Evolutionary conservation across 2,797 vertebrate genomes (phyloP).

Genomic region (Aythya fuligula): DNA sequence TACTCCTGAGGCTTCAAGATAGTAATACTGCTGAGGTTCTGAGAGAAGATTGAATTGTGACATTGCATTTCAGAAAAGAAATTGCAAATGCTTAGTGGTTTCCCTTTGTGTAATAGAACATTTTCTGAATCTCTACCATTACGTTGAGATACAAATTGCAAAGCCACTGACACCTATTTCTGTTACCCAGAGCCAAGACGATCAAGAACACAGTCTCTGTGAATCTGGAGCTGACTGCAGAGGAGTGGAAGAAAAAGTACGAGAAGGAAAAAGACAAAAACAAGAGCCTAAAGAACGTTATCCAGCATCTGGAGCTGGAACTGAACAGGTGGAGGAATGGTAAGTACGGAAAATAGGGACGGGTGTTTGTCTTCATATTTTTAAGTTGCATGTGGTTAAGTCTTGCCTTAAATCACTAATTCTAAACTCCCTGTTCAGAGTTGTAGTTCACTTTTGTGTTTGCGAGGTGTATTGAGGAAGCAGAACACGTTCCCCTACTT

Average conservation of each 20-base stretch:
- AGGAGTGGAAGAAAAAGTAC: conserved; percentile 98
- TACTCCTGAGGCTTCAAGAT: background rate
- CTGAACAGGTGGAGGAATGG: conserved; percentile 95
- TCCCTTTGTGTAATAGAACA: rapidly evolving
- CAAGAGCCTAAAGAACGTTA: conserved; percentile 92
- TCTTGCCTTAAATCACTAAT: background rate
- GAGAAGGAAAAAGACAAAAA: conserved; percentile 98
- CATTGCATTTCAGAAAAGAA: background rate
- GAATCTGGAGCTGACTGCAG: conserved; percentile 95
- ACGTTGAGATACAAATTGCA: background rate
- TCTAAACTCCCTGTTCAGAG: background rate
- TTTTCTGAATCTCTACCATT: background rate
- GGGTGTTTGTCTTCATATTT: background rate
- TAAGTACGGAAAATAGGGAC: conserved; percentile 57
- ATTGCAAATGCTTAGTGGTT: background rate
- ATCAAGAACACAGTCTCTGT: conserved; percentile 97
- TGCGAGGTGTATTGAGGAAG: background rate
- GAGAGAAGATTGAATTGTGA: background rate
- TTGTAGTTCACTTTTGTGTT: background rate
- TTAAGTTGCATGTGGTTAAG: rapidly evolving
- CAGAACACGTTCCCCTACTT: too few relatives aligned
- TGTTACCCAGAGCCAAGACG: conserved; percentile 88
- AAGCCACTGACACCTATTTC: background rate
- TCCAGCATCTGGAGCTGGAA: conserved; percentile 92
- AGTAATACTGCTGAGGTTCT: background rate